Conservation (phyloP, 1,140 invertebrate genomes). For the Penaeus vannamei region DNA sequence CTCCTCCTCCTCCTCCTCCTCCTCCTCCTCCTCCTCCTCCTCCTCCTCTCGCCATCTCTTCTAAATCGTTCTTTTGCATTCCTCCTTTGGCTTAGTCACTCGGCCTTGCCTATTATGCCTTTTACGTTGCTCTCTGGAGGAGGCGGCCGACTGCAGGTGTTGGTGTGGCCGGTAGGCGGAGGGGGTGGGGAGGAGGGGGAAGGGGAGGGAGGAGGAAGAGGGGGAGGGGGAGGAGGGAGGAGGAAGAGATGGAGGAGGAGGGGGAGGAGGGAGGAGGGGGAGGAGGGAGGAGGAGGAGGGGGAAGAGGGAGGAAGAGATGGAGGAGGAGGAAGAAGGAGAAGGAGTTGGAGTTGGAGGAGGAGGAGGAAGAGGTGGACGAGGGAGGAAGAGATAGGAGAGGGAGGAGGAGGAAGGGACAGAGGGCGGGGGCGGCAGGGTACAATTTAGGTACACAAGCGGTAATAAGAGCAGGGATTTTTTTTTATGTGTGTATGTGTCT, state of each 20-base stretch:
- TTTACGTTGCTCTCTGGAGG: not conserved
- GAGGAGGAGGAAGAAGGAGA: too few relatives aligned
- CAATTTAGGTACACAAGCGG: too few relatives aligned
- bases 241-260: not conserved
- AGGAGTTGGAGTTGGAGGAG: not conserved
- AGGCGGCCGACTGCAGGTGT: too few relatives aligned
- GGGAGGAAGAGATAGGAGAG: too few relatives aligned
- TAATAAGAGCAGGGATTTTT: too few relatives aligned
- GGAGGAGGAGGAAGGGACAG: not conserved
- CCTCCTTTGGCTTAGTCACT: slow-evolving; percentile 3
- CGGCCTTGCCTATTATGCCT: not conserved
- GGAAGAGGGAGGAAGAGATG: not conserved
- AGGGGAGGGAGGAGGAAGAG: not conserved
- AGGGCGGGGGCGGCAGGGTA: too few relatives aligned
- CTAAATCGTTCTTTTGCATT: not conserved
- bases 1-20: not conserved
- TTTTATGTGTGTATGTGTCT: too few relatives aligned
- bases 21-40: not conserved
- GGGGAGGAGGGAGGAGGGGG: too few relatives aligned
- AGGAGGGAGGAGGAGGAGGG: not conserved
- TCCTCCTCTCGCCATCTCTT: not conserved
- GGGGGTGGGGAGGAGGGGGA: not conserved
- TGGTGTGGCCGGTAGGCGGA: not conserved
- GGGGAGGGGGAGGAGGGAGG: not conserved
- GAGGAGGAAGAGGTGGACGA: not conserved